Conservation (phyloP, 2,113 vertebrate species). For the Hucho hucho region DNA sequence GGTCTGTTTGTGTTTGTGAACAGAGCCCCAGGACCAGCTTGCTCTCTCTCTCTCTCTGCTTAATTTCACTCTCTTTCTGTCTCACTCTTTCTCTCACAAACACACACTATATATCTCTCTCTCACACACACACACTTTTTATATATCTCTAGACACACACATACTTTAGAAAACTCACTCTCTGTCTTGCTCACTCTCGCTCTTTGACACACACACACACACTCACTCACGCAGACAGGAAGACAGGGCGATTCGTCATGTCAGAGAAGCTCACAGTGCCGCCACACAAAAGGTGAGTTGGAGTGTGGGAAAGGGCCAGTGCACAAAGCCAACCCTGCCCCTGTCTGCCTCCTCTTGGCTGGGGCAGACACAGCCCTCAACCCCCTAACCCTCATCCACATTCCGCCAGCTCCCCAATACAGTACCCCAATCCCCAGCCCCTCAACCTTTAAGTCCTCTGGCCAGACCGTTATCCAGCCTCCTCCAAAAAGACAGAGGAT, state of each 20-base stretch:
- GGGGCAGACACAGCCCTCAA: slow-evolving; percentile 42
- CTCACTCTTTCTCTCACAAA: no score
- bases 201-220: neutral
- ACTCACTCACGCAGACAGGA: slow-evolving; percentile 15
- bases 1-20: no score
- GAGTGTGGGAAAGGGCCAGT: slow-evolving; percentile 75
- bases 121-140: no score
- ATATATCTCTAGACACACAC: slow-evolving; percentile 20
- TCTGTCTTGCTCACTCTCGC: neutral
- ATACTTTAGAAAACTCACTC: neutral
- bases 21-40: no score
- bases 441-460: neutral
- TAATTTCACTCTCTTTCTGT: no score
- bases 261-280: slow-evolving; percentile 55
- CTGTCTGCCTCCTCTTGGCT: slow-evolving; percentile 59
- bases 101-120: no score
- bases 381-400: slow-evolving; percentile 13
- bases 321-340: slow-evolving; percentile 70
- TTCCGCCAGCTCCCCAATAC: neutral
- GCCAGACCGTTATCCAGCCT: neutral
- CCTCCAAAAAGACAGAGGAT: neutral
- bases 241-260: slow-evolving; percentile 71
- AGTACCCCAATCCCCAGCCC: neutral
- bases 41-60: no score
- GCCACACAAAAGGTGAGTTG: slow-evolving; percentile 72